phyloP scores from a whole-genome alignment of 2,113 vertebrate genomes.

The Argyrosomus japonicus region DNA sequence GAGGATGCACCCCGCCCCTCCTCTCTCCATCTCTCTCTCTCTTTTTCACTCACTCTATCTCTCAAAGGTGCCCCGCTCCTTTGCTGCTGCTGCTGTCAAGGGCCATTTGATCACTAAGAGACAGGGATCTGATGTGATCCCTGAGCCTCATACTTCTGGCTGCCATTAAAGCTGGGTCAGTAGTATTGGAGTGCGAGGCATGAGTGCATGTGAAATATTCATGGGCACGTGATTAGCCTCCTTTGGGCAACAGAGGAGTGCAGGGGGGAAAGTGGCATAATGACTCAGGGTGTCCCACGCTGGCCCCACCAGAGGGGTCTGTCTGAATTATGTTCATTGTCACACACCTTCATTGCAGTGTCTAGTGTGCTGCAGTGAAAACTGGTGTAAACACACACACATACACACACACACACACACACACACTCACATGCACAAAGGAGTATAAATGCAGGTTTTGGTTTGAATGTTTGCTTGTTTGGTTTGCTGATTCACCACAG shows the following conservation, averaged over 20 bases:
- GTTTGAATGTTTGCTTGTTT: constrained; percentile 18
- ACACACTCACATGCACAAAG: not conserved
- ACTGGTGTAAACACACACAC: constrained; percentile 11
- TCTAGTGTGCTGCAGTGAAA: constrained; percentile 51
- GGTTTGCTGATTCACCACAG: constrained; percentile 56
- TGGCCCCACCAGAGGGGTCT: constrained; percentile 24
- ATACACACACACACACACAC: not conserved
- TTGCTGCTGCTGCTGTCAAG: constrained; percentile 54
- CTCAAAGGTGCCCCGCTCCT: constrained; percentile 32
- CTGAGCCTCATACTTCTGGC: constrained; percentile 32
- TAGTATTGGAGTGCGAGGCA: constrained; percentile 55
- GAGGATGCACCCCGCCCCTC: constrained; percentile 70
- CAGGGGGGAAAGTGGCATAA: constrained; percentile 43
- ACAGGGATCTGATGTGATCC: constrained; percentile 52
- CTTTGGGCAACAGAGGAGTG: constrained; percentile 29
- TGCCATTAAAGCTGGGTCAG: constrained; percentile 66
- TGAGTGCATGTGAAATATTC: constrained; percentile 74
- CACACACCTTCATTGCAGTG: constrained; percentile 32
- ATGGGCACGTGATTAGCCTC: constrained; percentile 63
- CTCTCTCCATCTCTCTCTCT: constrained; percentile 7
- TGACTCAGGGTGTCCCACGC: constrained; percentile 45
- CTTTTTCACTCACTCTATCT: not conserved
- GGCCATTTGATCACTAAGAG: constrained; percentile 60
- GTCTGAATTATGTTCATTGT: constrained; percentile 22
- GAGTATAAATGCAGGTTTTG: constrained; percentile 9